phyloP scores from a whole-genome alignment of 2,113 vertebrate species.

The Clarias macrocephalus region DNA sequence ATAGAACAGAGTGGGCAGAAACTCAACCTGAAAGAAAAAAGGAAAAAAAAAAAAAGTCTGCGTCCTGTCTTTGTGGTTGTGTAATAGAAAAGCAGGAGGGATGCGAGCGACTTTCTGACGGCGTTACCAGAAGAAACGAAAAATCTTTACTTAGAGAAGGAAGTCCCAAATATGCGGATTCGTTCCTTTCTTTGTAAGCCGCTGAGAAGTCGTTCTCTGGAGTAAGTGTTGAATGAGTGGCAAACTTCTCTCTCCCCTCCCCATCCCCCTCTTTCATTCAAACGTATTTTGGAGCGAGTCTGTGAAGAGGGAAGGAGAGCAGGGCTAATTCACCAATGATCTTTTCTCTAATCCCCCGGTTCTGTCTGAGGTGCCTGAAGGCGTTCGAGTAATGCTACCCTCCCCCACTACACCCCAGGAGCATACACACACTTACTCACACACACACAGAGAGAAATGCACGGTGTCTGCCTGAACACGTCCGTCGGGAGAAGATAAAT shows the following conservation, averaged over 20 bases:
- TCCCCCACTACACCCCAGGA: constrained; percentile 61
- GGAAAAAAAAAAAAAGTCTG: too few species aligned
- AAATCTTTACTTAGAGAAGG: background rate
- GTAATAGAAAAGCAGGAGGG: constrained; percentile 3
- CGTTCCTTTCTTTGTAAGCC: background rate
- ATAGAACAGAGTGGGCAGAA: constrained; percentile 15
- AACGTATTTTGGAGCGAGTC: constrained; percentile 59
- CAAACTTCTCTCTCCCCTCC: constrained; percentile 31
- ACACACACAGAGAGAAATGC: constrained; percentile 35
- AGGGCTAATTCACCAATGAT: constrained; percentile 77
- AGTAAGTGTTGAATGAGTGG: constrained; percentile 48
- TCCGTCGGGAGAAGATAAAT: constrained; percentile 71
- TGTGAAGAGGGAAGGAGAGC: constrained; percentile 49
- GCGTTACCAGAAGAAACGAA: background rate
- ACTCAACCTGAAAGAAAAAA: background rate
- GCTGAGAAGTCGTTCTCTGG: constrained; percentile 61
- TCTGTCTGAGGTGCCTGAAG: constrained; percentile 65
- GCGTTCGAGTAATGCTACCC: constrained; percentile 70
- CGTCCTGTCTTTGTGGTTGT: too few species aligned
- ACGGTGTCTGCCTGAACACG: constrained; percentile 69
- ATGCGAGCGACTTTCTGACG: constrained; percentile 2
- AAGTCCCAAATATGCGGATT: constrained; percentile 29
- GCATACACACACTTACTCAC: background rate
- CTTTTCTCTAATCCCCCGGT: constrained; percentile 73
- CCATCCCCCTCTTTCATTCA: constrained; percentile 59